phyloP scores from a whole-genome alignment of 2,113 vertebrate genomes.

The Callionymus lyra region DNA sequence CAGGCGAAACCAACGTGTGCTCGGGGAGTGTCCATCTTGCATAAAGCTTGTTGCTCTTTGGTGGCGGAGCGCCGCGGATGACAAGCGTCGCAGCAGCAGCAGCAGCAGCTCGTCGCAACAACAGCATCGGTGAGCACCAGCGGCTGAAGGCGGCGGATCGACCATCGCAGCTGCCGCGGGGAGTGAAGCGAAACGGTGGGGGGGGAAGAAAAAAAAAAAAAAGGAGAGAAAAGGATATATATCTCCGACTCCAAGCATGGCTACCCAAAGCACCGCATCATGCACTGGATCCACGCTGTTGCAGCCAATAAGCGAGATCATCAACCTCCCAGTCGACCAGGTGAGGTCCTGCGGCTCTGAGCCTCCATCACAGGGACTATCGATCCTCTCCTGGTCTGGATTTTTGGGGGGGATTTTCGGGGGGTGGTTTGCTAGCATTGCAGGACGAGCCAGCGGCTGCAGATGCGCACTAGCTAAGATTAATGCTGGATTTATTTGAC shows the following conservation, averaged over 20 bases:
- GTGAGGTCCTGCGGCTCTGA: conserved; percentile 57
- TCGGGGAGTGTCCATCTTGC: background rate
- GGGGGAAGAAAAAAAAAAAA: conserved; percentile 15
- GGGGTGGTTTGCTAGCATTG: no score
- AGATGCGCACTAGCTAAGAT: no score
- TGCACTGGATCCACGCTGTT: conserved; percentile 86
- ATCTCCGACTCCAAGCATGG: conserved; percentile 64
- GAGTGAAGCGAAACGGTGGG: conserved; percentile 18
- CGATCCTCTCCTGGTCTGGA: no score
- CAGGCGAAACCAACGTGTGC: background rate
- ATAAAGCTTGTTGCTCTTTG: conserved; percentile 17
- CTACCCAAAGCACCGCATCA: conserved; percentile 72
- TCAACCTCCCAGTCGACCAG: conserved; percentile 89
- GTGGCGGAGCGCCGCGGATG: conserved; percentile 39
- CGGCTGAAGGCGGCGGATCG: conserved; percentile 13
- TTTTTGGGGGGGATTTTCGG: no score
- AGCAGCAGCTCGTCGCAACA: conserved; percentile 23
- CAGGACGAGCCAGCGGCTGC: no score
- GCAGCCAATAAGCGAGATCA: conserved; percentile 86
- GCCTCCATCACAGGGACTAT: no score
- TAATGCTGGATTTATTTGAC: background rate
- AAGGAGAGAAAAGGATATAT: conserved; percentile 30
- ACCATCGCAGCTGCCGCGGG: conserved; percentile 28
- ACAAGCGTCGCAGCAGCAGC: conserved; percentile 26
- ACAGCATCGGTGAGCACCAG: conserved; percentile 31